phyloP scores from a whole-genome alignment of 2,888 invertebrate genomes.

The Aelia acuminata region DNA sequence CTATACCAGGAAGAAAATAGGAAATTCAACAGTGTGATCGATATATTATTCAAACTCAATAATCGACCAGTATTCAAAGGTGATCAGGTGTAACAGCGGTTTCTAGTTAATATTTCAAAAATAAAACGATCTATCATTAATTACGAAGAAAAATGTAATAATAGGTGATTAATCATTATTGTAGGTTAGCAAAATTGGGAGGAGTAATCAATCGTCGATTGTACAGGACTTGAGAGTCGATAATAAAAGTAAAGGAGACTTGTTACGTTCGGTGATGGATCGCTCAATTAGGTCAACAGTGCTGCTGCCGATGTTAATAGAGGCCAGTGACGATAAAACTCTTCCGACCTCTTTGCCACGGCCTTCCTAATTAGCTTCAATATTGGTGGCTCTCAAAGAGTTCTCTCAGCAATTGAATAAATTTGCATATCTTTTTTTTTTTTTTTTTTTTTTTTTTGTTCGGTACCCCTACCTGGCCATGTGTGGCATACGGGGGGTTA shows the following conservation, averaged over 20 bases:
- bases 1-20: no score
- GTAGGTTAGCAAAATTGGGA: neutral
- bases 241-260: neutral
- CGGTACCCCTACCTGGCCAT: no score
- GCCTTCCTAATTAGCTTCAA: neutral
- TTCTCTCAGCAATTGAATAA: slow-evolving; percentile 1
- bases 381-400: slow-evolving; percentile 39
- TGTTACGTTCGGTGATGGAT: neutral
- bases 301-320: neutral
- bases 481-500: no score
- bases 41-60: no score
- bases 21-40: no score
- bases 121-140: neutral
- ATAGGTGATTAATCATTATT: neutral
- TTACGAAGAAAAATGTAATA: neutral
- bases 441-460: no score
- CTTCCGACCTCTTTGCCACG: neutral
- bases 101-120: neutral
- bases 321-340: neutral
- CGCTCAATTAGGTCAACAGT: slow-evolving; percentile 6
- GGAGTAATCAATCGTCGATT: neutral
- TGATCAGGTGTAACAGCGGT: no score
- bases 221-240: neutral
- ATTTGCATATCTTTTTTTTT: slow-evolving; percentile 17
- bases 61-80: no score